Evolutionary conservation across 1,140 invertebrate species (phyloP).

Genomic region (Achroia grisella): DNA sequence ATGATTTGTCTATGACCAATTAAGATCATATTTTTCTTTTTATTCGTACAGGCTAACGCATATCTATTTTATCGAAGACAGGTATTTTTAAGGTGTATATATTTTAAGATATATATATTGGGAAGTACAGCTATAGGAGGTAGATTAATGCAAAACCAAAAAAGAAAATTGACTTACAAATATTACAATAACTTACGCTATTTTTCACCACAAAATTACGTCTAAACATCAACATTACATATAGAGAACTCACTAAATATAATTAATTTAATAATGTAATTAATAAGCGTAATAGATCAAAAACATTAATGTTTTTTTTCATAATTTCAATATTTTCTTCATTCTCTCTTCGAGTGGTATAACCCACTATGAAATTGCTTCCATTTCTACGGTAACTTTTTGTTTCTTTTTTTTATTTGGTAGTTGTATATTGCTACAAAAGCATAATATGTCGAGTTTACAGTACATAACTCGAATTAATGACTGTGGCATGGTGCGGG

Average conservation of each 20-base stretch:
- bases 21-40: too few relatives aligned
- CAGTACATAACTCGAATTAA: too few relatives aligned
- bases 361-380: conserved; percentile 3
- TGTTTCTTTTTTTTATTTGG: too few relatives aligned
- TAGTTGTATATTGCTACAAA: too few relatives aligned
- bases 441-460: too few relatives aligned
- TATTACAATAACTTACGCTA: conserved; percentile 9
- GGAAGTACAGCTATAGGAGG: not conserved
- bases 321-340: not conserved
- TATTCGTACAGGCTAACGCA: too few relatives aligned
- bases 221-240: conserved; percentile 58
- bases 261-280: conserved; percentile 57
- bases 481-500: too few relatives aligned
- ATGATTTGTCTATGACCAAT: too few relatives aligned
- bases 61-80: too few relatives aligned
- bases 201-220: conserved; percentile 28
- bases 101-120: not conserved
- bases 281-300: conserved; percentile 74
- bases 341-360: conserved; percentile 1
- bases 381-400: not conserved
- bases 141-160: conserved; percentile 5
- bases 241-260: conserved; percentile 59
- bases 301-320: conserved; percentile 67
- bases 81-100: not conserved
- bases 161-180: conserved; percentile 17